These are phyloP conservation scores for Neolamprologus falcicula DNA, from an alignment of 2,113 vertebrate species.

Conservation along the genomic window DNA sequence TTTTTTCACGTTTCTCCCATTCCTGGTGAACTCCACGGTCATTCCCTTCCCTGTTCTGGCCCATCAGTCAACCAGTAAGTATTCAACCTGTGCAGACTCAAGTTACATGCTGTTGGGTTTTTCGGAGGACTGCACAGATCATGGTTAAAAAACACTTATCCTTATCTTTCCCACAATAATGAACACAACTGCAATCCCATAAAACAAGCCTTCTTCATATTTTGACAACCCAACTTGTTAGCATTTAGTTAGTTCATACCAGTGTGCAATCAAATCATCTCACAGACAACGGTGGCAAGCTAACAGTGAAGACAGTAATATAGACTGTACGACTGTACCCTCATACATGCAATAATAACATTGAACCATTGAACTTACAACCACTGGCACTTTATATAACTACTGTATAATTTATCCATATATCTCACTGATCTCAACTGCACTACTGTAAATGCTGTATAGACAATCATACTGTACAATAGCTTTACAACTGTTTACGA, in stretches of 20 bases:
- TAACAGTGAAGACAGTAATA: not conserved
- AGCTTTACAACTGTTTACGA: not conserved
- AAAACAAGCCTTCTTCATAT: not conserved
- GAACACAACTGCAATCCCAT: not conserved
- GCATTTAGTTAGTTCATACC: not conserved
- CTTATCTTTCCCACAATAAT: not conserved
- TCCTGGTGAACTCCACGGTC: not conserved
- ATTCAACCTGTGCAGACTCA: not conserved
- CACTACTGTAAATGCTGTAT: not conserved
- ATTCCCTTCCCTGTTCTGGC: fast-evolving
- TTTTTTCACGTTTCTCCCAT: fast-evolving
- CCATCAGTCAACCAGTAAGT: not conserved
- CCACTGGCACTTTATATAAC: not conserved
- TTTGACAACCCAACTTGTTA: not conserved
- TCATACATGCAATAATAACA: not conserved
- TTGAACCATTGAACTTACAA: not conserved
- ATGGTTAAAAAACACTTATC: fast-evolving
- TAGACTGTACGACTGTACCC: not conserved
- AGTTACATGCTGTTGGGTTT: not conserved
- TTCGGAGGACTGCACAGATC: fast-evolving
- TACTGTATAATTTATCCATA: not conserved
- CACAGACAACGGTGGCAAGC: not conserved
- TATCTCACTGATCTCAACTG: not conserved
- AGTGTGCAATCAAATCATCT: not conserved
- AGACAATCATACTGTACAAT: not conserved